Conservation (phyloP, 2,888 invertebrate genomes). For the Dryadula phaetusa region DNA sequence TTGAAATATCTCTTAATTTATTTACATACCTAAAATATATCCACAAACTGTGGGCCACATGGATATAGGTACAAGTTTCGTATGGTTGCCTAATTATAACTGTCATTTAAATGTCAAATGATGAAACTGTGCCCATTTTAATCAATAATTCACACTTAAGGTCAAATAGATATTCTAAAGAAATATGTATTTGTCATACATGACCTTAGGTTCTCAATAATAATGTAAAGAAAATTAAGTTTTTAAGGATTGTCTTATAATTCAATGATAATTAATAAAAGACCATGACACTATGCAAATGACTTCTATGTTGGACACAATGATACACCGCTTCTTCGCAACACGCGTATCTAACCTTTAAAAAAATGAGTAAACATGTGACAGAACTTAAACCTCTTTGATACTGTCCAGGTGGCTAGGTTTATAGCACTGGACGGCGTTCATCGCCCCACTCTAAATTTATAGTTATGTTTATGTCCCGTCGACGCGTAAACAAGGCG, state of each 20-base stretch:
- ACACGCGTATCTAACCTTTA: not conserved
- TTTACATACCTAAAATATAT: slow-evolving; percentile 7
- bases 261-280: slow-evolving; percentile 11
- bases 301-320: not conserved
- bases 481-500: too few species aligned
- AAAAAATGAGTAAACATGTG: not conserved
- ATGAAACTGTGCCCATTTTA: not conserved
- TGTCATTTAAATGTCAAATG: not conserved
- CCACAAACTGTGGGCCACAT: not conserved
- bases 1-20: not conserved
- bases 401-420: not conserved
- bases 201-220: not conserved
- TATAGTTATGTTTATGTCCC: too few species aligned
- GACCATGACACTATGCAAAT: slow-evolving; percentile 35
- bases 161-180: slow-evolving; percentile 8
- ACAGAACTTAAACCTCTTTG: not conserved
- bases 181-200: not conserved
- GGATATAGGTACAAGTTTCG: too few species aligned
- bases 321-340: not conserved
- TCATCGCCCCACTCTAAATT: too few species aligned
- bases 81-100: slow-evolving; percentile 8
- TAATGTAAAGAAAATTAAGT: slow-evolving; percentile 16
- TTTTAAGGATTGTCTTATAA: slow-evolving; percentile 4
- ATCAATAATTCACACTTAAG: slow-evolving; percentile 2
- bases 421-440: too few species aligned